A percentile compares a stretch with the other conserved stretches of the same genome.
Evolutionary conservation across 2,888 invertebrate genomes (phyloP).

Genomic region (Mesoligia furuncula): DNA sequence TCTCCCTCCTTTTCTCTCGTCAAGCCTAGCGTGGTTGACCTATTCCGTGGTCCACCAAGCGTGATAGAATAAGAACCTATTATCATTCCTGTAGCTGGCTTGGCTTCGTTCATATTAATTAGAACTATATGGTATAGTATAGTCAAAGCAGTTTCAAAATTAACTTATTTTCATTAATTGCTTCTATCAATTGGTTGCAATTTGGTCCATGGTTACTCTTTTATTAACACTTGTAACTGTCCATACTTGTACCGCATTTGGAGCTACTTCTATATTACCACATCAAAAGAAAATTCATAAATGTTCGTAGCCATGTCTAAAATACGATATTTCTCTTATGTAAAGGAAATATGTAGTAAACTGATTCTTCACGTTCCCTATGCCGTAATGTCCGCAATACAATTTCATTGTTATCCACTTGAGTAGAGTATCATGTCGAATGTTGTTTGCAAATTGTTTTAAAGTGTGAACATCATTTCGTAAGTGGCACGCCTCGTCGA

Average conservation of each 20-base stretch:
- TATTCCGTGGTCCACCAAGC: slow-evolving; percentile 60
- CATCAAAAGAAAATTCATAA: slow-evolving; percentile 16
- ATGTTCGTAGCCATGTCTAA: slow-evolving; percentile 11
- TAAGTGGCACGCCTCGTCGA: slow-evolving; percentile 56
- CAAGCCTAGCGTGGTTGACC: slow-evolving; percentile 60
- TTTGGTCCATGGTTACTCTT: neutral
- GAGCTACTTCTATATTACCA: neutral
- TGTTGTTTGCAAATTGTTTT: slow-evolving; percentile 53
- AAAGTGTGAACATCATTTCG: slow-evolving; percentile 58
- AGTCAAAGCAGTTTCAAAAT: slow-evolving; percentile 1
- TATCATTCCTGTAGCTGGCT: slow-evolving; percentile 56
- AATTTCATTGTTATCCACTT: slow-evolving; percentile 55
- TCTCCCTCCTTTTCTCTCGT: slow-evolving; percentile 71
- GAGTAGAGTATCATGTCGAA: slow-evolving; percentile 52
- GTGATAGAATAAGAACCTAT: slow-evolving; percentile 62
- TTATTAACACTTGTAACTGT: neutral
- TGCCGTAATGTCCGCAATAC: slow-evolving; percentile 34
- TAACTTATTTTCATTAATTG: neutral
- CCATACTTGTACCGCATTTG: neutral
- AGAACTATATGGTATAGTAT: slow-evolving; percentile 3
- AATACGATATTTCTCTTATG: slow-evolving; percentile 28
- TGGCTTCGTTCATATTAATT: slow-evolving; percentile 11
- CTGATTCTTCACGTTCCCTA: slow-evolving; percentile 41
- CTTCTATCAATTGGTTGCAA: neutral
- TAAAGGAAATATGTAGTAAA: slow-evolving; percentile 30